Evolutionary conservation across 2,888 invertebrate genomes (phyloP).

Genomic region (Callyntrura sp.): DNA sequence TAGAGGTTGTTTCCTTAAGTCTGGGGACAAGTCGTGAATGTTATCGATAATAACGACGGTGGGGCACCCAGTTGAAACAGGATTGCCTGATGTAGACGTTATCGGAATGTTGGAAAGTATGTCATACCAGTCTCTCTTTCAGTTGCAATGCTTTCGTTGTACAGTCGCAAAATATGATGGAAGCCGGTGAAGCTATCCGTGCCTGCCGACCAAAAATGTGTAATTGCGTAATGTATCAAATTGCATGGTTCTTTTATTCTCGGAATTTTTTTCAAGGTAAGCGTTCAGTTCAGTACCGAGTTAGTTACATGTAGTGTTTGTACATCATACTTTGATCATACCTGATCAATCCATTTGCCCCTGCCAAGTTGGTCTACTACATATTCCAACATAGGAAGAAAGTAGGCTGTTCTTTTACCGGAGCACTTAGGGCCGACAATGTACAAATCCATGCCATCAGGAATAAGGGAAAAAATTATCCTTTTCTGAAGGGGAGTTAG

Average conservation of each 20-base stretch:
- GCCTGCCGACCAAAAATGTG: background rate
- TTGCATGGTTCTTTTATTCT: background rate
- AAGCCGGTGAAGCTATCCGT: background rate
- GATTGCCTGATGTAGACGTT: background rate
- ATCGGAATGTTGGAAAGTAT: background rate
- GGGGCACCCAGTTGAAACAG: background rate
- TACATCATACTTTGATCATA: too few species aligned
- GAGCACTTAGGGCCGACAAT: background rate
- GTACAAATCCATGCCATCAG: background rate
- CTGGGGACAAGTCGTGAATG: background rate
- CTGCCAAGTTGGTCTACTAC: background rate
- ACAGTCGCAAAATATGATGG: slow-evolving; percentile 19
- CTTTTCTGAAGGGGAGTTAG: slow-evolving; percentile 34
- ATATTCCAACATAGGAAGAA: slow-evolving; percentile 16
- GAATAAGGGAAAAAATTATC: slow-evolving; percentile 13
- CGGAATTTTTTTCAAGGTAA: background rate
- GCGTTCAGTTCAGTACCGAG: too few species aligned
- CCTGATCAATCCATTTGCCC: background rate
- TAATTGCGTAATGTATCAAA: too few species aligned
- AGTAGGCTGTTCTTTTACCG: slow-evolving; percentile 31
- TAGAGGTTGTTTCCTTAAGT: background rate
- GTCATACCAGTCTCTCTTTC: background rate
- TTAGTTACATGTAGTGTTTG: too few species aligned
- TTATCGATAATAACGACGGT: background rate
- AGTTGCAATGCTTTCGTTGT: background rate